A percentile compares a stretch with the other conserved stretches of the same genome.
Conservation (phyloP, 2,797 vertebrate species). For the Diceros bicornis region DNA sequence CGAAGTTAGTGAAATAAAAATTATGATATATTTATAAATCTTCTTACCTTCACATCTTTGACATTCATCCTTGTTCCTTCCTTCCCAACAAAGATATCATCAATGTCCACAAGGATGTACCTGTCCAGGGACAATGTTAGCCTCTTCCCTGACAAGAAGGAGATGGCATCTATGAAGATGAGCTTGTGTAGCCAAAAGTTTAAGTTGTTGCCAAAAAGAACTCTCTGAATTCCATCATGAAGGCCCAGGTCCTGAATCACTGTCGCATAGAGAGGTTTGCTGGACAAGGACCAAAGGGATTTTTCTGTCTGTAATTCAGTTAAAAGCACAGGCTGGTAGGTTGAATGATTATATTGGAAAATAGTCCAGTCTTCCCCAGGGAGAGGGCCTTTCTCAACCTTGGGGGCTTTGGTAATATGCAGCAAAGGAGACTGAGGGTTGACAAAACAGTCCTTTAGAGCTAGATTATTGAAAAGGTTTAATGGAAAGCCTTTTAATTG, state of each 20-base stretch:
- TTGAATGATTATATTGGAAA: constrained; percentile 97
- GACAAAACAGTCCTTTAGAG: constrained; percentile 95
- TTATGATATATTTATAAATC: neutral
- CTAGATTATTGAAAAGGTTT: constrained; percentile 95
- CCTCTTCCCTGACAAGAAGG: constrained; percentile 96
- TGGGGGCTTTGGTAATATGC: constrained; percentile 93
- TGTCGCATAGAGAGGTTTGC: constrained; percentile 91
- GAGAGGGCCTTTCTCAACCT: constrained; percentile 94
- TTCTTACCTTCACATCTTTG: constrained; percentile 97
- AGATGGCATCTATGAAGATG: constrained; percentile 96
- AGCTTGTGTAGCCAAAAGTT: constrained; percentile 98
- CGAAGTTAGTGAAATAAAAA: neutral
- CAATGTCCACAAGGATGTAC: constrained; percentile 97
- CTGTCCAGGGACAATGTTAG: constrained; percentile 95
- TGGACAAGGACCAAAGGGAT: constrained; percentile 75
- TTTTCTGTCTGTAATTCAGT: constrained; percentile 90
- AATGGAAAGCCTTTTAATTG: constrained; percentile 95
- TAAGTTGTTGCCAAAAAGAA: constrained; percentile 97
- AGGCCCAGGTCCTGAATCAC: constrained; percentile 97
- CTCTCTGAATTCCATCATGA: constrained; percentile 96
- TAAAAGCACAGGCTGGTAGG: constrained; percentile 96
- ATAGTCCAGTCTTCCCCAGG: constrained; percentile 97
- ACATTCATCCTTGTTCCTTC: constrained; percentile 98
- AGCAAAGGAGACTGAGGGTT: constrained; percentile 95
- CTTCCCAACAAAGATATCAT: constrained; percentile 99